Conservation (phyloP, 92 coral and sea anemone species). For the Galaxea fascicularis region DNA sequence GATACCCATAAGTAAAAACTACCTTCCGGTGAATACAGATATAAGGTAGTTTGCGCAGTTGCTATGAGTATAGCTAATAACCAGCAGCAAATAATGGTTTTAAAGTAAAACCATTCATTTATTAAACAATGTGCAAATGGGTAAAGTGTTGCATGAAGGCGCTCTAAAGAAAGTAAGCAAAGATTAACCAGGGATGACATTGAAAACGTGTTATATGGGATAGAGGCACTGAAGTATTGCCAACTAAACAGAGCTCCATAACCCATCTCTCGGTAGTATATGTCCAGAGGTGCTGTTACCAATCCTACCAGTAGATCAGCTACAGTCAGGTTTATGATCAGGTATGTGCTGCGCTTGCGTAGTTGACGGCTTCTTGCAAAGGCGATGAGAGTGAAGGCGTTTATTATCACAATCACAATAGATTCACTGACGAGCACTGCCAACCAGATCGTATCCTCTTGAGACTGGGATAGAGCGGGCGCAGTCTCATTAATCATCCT, state of each 20-base stretch:
- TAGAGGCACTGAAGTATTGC: background rate
- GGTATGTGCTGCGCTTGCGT: conserved; percentile 23
- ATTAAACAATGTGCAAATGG: too few species aligned
- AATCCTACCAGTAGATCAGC: conserved; percentile 24
- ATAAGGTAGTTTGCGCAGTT: too few species aligned
- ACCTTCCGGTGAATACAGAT: background rate
- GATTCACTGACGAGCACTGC: background rate
- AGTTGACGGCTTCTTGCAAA: background rate
- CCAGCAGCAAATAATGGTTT: background rate
- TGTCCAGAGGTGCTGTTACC: background rate
- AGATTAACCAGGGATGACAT: background rate
- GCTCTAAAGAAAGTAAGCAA: conserved; percentile 4
- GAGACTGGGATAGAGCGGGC: too few species aligned
- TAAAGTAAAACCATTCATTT: too few species aligned
- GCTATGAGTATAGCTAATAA: background rate
- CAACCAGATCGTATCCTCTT: background rate
- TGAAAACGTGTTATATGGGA: background rate
- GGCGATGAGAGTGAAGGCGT: background rate
- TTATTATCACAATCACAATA: background rate
- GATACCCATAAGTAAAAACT: background rate
- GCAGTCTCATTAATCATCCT: too few species aligned
- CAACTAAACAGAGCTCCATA: background rate
- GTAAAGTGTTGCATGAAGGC: conserved; percentile 15
- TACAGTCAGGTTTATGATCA: conserved; percentile 24
- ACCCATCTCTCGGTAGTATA: background rate